Conservation (phyloP, 2,797 vertebrate species). For the Myioborus miniatus region DNA sequence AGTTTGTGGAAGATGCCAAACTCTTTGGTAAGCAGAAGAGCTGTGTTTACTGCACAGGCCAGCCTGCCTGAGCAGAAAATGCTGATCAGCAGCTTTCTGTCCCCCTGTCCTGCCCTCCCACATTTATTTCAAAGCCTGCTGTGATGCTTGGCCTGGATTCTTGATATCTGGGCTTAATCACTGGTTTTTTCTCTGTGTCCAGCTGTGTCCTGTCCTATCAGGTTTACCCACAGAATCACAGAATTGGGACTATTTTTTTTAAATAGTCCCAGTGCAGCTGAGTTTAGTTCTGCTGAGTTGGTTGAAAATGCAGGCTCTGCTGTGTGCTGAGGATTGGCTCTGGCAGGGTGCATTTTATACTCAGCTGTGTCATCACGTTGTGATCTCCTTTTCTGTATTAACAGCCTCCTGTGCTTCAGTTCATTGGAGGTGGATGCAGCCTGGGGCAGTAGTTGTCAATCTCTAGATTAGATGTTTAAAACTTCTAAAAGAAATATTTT, state of each 20-base stretch:
- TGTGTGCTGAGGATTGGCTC: not conserved
- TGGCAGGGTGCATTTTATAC: not conserved
- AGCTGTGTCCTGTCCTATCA: not conserved
- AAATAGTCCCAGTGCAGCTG: not conserved
- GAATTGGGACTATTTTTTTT: not conserved
- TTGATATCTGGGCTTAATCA: not conserved
- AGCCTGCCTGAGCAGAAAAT: not conserved
- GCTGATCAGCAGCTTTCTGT: not conserved
- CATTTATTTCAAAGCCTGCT: not conserved
- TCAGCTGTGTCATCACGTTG: not conserved
- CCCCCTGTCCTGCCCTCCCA: not conserved
- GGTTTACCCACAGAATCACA: not conserved
- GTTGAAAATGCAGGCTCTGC: not conserved
- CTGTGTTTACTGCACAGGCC: not conserved
- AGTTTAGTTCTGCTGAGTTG: not conserved
- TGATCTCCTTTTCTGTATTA: not conserved
- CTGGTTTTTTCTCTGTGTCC: not conserved
- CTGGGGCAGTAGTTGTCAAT: not conserved
- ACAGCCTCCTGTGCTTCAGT: not conserved
- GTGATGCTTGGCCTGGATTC: not conserved
- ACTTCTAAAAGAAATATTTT: not conserved
- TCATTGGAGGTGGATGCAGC: not conserved
- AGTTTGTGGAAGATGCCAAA: conserved; percentile 89
- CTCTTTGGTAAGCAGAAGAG: conserved; percentile 81
- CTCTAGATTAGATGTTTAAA: not conserved